phyloP scores from a whole-genome alignment of 2,113 vertebrate species.

The Piaya cayana region DNA sequence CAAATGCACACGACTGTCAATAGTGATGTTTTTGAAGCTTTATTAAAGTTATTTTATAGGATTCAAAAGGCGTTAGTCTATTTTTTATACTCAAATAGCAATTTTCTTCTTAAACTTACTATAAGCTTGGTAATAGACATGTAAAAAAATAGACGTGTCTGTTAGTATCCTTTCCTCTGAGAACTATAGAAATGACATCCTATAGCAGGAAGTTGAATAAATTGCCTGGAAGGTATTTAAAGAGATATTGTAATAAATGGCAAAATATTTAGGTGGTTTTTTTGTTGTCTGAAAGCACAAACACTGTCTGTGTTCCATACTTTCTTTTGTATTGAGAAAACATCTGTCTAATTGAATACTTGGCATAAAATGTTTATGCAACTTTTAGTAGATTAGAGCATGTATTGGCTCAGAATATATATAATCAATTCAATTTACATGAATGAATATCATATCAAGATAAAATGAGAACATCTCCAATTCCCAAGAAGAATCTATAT shows the following conservation, averaged over 20 bases:
- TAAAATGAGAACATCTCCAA: not conserved
- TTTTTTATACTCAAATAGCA: not conserved
- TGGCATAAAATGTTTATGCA: constrained; percentile 37
- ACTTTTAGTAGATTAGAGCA: constrained; percentile 30
- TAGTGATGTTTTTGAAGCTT: not conserved
- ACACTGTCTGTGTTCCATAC: not conserved
- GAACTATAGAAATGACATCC: not conserved
- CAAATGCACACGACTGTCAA: not conserved
- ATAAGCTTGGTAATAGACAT: not conserved
- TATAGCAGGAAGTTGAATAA: not conserved
- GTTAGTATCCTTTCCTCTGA: constrained; percentile 1
- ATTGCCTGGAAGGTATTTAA: not conserved
- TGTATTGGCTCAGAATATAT: not conserved
- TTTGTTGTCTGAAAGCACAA: not conserved
- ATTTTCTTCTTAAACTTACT: not conserved
- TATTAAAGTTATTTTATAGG: constrained; percentile 13
- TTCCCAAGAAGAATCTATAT: constrained; percentile 5
- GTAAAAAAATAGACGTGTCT: not conserved
- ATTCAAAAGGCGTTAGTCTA: not conserved
- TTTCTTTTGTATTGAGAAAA: constrained; percentile 41
- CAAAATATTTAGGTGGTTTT: not conserved
- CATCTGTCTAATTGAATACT: constrained; percentile 53
- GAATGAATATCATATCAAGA: constrained; percentile 28
- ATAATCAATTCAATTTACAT: constrained; percentile 33
- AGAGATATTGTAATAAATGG: not conserved